phyloP scores from a whole-genome alignment of 2,888 invertebrate genomes.

The Ophion ventricosus region DNA sequence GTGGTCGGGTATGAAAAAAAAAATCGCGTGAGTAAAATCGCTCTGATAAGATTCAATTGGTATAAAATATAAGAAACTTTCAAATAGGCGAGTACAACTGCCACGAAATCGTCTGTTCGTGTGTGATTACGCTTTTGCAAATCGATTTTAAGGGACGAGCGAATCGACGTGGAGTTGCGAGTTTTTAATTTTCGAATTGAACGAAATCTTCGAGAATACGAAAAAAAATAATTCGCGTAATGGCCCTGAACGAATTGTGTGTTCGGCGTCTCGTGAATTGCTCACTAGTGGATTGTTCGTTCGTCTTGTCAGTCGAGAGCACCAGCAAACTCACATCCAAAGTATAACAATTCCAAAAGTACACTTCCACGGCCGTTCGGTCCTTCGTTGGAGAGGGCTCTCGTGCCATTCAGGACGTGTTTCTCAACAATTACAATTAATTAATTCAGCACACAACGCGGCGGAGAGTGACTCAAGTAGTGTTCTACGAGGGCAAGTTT shows the following conservation, averaged over 20 bases:
- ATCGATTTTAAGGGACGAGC: neutral
- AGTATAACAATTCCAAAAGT: neutral
- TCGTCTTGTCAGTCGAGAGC: neutral
- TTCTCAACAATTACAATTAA: neutral
- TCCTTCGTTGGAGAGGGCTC: neutral
- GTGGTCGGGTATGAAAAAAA: slow-evolving; percentile 34
- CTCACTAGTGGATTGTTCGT: neutral
- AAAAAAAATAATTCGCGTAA: neutral
- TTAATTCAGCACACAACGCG: neutral
- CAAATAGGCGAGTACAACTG: neutral
- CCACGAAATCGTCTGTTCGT: slow-evolving; percentile 15
- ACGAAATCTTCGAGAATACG: neutral
- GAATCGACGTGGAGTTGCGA: neutral
- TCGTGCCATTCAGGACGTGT: neutral
- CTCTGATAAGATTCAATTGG: slow-evolving; percentile 27
- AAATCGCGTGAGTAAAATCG: slow-evolving; percentile 32
- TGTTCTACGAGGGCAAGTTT: neutral
- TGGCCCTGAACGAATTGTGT: neutral
- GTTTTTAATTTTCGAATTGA: neutral
- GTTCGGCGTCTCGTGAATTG: neutral
- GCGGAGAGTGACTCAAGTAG: neutral
- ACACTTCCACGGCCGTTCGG: neutral
- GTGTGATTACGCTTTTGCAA: neutral
- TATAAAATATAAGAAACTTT: slow-evolving; percentile 8
- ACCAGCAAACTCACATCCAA: neutral